These are phyloP conservation scores for Himalopsyche kuldschensis DNA, from an alignment of 2,888 invertebrate genomes.

Conservation along the genomic window DNA sequence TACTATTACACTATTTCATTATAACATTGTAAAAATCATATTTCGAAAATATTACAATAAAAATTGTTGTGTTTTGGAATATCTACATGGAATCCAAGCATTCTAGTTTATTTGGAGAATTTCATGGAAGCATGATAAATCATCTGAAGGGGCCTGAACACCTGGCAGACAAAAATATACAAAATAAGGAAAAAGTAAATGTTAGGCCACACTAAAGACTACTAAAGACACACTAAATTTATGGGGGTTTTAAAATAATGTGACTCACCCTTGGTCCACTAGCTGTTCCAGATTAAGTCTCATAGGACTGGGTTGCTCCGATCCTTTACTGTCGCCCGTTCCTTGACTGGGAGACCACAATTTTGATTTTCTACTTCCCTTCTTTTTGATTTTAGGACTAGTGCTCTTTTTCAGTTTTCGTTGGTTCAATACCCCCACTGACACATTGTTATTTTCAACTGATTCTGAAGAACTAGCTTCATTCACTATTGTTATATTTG, in stretches of 20 bases:
- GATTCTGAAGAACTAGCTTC: background rate
- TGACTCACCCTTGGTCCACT: constrained; percentile 54
- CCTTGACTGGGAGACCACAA: constrained; percentile 55
- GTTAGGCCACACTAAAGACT: background rate
- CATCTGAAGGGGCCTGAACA: too few relatives aligned
- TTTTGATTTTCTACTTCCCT: constrained; percentile 43
- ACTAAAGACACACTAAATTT: background rate
- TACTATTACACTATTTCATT: background rate
- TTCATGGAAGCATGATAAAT: too few relatives aligned
- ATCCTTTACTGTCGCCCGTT: constrained; percentile 51
- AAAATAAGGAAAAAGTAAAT: background rate
- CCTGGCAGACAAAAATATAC: background rate
- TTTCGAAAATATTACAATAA: too few relatives aligned
- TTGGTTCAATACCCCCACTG: constrained; percentile 28
- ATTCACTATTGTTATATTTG: background rate
- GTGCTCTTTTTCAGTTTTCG: constrained; percentile 30
- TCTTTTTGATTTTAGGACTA: constrained; percentile 33
- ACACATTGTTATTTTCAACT: background rate
- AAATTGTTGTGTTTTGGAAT: too few relatives aligned
- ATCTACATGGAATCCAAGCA: too few relatives aligned
- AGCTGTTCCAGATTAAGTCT: constrained; percentile 56
- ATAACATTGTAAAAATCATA: too few relatives aligned
- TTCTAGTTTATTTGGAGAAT: too few relatives aligned
- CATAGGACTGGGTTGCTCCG: constrained; percentile 48
- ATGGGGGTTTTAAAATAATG: background rate